Base-by-base conservation (phyloP, 2,113 vertebrate genomes). In the Acanthochromis polyacanthus region DNA sequence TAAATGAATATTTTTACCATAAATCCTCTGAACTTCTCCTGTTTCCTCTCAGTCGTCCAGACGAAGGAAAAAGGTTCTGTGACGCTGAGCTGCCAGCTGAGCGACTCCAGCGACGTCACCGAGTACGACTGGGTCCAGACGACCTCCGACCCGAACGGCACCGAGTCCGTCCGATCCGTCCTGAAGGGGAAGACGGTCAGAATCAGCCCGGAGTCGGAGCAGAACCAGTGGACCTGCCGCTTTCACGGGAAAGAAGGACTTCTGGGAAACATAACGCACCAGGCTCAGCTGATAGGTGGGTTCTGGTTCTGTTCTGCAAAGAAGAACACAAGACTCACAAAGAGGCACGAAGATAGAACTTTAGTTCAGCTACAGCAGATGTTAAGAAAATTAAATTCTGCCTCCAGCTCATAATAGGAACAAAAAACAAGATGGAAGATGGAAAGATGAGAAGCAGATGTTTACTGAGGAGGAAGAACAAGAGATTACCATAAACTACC, bases 31-130 rank as follows among this genome's bases (percentile, higher is more conserved):
- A n/a, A n/a, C n/a, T n/a, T 77, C 25, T 16, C 58, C 11, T 67
- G 64, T 75, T 32, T 67, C 19, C 23, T 67, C 22, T n/a, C 71
- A 95, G 95, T 95, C 45, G 66, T 40, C 22, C 25, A 10, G 0
- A 67, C 75, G 15, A 59, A 74, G 38, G 83, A 71, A 55, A 61
- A 51, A 16, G 43, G 5, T 40, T 64, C 80, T 0, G 5, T 76
- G 20, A 81, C 23, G 1, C 80, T 95, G 83, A 93, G 86, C 56
- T 95, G 95, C 75, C 65, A 91, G 1, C 86, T 94, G 63, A 91
- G 77, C 4, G 56, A 92, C 69, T 7, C 76, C 0, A 91, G 74
- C 0, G 78, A 91, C 8, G 75, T 93, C 84, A 92, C 70, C 1
- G 0, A 19, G 0, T 94, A 95, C 0, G 79, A 93, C 67, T 95